Evolutionary conservation across 2,797 vertebrate species (phyloP).

Genomic region (Phrynocephalus vlangalii): DNA sequence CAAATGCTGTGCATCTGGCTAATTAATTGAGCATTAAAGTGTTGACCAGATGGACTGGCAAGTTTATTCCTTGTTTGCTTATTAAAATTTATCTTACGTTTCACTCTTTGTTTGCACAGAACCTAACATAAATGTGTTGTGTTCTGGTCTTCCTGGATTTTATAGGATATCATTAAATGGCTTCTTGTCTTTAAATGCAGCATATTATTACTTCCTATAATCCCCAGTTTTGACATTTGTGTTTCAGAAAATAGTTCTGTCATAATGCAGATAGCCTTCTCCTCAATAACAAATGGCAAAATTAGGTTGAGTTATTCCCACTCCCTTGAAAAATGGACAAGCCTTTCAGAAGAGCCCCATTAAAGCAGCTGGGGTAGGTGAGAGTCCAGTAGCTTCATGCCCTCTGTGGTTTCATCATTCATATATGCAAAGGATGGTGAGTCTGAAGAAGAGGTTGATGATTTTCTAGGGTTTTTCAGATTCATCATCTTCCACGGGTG

Average conservation of each 20-base stretch:
- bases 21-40: conserved; percentile 77
- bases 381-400: too few species aligned
- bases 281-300: not conserved
- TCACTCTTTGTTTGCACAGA: conserved; percentile 48
- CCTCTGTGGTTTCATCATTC: too few species aligned
- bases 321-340: too few species aligned
- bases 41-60: conserved; percentile 82
- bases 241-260: conserved; percentile 1
- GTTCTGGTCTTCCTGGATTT: conserved; percentile 33
- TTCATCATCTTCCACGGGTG: too few species aligned
- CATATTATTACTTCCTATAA: conserved; percentile 21
- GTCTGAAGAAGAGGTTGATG: too few species aligned
- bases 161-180: not conserved
- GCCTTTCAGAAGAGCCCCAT: not conserved
- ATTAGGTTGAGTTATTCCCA: not conserved
- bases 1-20: conserved; percentile 77
- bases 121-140: conserved; percentile 29
- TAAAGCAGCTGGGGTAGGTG: too few species aligned
- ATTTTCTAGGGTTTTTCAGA: too few species aligned
- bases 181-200: not conserved
- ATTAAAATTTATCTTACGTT: conserved; percentile 62
- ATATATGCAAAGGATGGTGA: too few species aligned
- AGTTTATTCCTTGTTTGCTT: conserved; percentile 73
- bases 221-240: not conserved
- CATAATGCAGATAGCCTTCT: not conserved